Evolutionary conservation across 2,888 invertebrate species (phyloP).

Genomic region (Helobdella robusta): DNA sequence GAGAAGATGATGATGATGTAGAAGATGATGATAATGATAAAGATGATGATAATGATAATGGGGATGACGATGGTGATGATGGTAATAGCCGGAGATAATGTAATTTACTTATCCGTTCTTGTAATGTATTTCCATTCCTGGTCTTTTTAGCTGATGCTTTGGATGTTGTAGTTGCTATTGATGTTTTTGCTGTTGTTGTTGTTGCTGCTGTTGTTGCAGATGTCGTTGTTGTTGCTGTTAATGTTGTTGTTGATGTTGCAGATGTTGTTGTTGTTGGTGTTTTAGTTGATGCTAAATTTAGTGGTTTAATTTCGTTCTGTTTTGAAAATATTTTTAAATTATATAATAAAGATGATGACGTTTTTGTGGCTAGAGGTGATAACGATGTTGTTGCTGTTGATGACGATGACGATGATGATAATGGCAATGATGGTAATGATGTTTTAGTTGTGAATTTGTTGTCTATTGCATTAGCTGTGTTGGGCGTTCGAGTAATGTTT

Average conservation of each 20-base stretch:
- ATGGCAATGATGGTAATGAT: not conserved
- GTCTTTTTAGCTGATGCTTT: too few relatives aligned
- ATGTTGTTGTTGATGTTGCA: not conserved
- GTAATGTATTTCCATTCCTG: too few relatives aligned
- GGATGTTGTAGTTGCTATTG: too few relatives aligned
- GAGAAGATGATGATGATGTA: not conserved
- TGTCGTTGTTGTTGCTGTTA: not conserved
- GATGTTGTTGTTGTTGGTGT: not conserved
- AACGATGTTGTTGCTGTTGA: not conserved
- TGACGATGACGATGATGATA: not conserved
- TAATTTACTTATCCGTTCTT: too few relatives aligned
- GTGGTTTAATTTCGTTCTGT: too few relatives aligned
- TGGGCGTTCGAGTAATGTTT: too few relatives aligned
- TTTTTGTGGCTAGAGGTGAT: not conserved
- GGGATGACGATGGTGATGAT: too few relatives aligned
- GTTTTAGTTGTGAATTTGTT: too few relatives aligned
- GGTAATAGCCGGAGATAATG: too few relatives aligned
- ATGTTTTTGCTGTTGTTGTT: slow-evolving; percentile 5
- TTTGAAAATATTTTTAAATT: too few relatives aligned
- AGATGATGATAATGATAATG: slow-evolving; percentile 6
- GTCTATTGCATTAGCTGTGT: too few relatives aligned
- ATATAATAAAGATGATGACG: slow-evolving; percentile 15
- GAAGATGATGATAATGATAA: slow-evolving; percentile 10
- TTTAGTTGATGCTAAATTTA: too few relatives aligned
- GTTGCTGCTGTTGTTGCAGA: not conserved